phyloP scores from a whole-genome alignment of 2,113 vertebrate genomes.

The Laterallus jamaicensis region DNA sequence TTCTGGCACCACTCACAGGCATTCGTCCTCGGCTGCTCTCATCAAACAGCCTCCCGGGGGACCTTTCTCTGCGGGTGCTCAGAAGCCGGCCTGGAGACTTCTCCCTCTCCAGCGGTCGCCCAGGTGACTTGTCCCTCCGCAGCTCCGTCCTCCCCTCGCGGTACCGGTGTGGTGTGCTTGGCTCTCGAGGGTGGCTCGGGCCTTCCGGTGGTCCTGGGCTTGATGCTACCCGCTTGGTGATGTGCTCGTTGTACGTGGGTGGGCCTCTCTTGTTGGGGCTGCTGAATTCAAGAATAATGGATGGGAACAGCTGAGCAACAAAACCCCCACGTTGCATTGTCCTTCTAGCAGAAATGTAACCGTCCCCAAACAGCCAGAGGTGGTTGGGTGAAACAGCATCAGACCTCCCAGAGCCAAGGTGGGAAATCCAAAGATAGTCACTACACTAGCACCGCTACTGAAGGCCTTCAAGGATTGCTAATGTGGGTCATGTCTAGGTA shows the following conservation, averaged over 20 bases:
- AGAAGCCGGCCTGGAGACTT: constrained; percentile 92
- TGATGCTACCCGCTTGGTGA: constrained; percentile 92
- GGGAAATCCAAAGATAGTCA: background rate
- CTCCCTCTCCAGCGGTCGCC: constrained; percentile 92
- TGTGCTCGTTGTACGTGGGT: constrained; percentile 98
- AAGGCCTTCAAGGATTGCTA: background rate
- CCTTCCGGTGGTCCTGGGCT: constrained; percentile 88
- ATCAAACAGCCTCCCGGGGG: constrained; percentile 89
- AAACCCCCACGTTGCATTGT: background rate
- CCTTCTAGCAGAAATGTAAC: background rate
- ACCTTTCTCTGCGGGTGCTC: constrained; percentile 92
- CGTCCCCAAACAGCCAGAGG: background rate
- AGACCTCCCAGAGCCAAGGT: background rate
- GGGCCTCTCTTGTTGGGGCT: constrained; percentile 98
- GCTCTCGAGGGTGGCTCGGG: constrained; percentile 89
- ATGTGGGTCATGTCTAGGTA: fast-evolving
- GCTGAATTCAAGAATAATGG: constrained; percentile 70
- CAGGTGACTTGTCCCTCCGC: constrained; percentile 94
- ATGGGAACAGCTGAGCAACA: constrained; percentile 33
- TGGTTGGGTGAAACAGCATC: background rate
- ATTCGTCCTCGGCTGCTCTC: constrained; percentile 87
- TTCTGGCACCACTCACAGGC: constrained; percentile 87
- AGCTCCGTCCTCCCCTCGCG: constrained; percentile 94
- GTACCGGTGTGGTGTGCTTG: constrained; percentile 96
- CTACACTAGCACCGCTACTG: background rate